Percentiles rank a stretch among this genome's conserved stretches.
Evolutionary conservation across 2,797 vertebrate species (phyloP).

Genomic region (Acanthurus lineatus): DNA sequence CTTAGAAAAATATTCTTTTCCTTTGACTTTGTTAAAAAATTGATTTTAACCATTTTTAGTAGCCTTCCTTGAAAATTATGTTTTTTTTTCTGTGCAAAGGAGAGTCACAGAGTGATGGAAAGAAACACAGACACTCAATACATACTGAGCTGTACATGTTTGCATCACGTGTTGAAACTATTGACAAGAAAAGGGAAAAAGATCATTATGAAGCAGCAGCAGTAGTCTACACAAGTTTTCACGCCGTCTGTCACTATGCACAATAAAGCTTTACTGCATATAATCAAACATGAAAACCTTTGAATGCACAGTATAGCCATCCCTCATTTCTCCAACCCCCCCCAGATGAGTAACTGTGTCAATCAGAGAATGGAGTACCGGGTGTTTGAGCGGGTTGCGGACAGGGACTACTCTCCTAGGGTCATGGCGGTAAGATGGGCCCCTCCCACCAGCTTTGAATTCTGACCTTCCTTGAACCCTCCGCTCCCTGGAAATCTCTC

Average conservation of each 20-base stretch:
- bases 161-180: neutral
- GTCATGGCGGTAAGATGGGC: slow-evolving; percentile 88
- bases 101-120: neutral
- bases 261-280: slow-evolving; percentile 28
- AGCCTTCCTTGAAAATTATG: neutral
- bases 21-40: neutral
- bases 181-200: neutral
- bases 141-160: neutral
- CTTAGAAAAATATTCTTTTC: neutral
- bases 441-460: slow-evolving; percentile 71
- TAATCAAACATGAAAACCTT: slow-evolving; percentile 39
- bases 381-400: slow-evolving; percentile 87
- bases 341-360: slow-evolving; percentile 91
- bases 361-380: slow-evolving; percentile 91
- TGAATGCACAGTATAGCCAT: slow-evolving; percentile 64
- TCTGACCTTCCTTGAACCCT: slow-evolving; percentile 63
- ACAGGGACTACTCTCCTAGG: slow-evolving; percentile 88
- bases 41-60: neutral
- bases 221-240: neutral
- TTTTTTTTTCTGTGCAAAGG: neutral
- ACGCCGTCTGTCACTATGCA: slow-evolving; percentile 17
- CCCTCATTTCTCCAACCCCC: slow-evolving; percentile 83
- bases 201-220: neutral
- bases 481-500: slow-evolving; percentile 57
- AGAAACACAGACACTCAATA: neutral